Base-by-base conservation (phyloP, 2,888 invertebrate genomes). In the Callosobruchus maculatus region DNA sequence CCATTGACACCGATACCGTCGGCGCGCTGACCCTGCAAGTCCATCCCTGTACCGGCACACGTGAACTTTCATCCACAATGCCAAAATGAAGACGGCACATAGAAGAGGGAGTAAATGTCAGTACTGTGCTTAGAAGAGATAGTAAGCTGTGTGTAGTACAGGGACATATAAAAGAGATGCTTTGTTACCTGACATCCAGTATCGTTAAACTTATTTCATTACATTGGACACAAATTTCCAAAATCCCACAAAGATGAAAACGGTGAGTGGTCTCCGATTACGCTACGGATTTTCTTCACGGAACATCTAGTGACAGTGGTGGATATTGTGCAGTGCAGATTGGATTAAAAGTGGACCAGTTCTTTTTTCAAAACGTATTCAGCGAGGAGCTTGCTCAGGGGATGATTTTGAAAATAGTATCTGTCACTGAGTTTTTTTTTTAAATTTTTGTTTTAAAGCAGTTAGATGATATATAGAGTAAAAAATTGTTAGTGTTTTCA, bases 91-190 rank as follows among this genome's bases (percentile, higher is more conserved):
- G 81, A 80, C 79, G 79, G 77, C 76, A 75, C 74, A 74, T 7
- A 70, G 74, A 77, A 77, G 80, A 77, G 80, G 82, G 79, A 81
- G 80, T 79, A 82, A 83, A 82, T 82, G 83, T 82, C 83, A 83
- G 76, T 75, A 73, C 75, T 72, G 72, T 74, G 73, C 72, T 73
- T 72, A 66, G 73, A 75, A 74, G 77, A 76, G 75, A 73, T 78
- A 72, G 78, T 78, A 77, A 75, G 78, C 75, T 76, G 74, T 69
- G 72, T 76, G 73, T 75, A 76, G 77, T 49, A 49, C 49, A 78
- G 77, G 78, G 78, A 75, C 76, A 68, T 78, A 78, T 78, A 79
- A 81, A 80, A 81, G 81, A 78, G 49, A 49, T 49, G 49, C 49
- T 49, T 49, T 49, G 49, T 49, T 49, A 49, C 49, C 49, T 49